Evolutionary conservation across 2,888 invertebrate genomes (phyloP), one percentile per base, ranked within the genome.

Genomic region (Plemyria rubiginata): DNA sequence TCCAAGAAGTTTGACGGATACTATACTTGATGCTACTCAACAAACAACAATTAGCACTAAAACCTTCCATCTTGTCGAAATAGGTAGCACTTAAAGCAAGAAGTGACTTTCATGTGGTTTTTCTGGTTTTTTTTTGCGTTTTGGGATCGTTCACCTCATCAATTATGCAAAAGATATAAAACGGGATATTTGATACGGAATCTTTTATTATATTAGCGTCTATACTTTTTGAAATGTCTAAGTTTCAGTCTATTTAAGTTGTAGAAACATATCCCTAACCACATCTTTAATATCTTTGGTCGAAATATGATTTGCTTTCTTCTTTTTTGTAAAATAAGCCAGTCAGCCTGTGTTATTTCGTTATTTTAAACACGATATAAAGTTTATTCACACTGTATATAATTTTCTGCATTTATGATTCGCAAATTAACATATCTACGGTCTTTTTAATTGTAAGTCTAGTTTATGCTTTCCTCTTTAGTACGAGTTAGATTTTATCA

Each of bases 391-490:
- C 49, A 36, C 59, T 53, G 36, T 53, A n/a, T 55, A 38, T 45
- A 40, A 55, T 61, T 54, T 43, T 50, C 29, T 53, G 41, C 48
- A 28, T 54, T 54, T 56, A 54, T 43, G 16, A 51, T 57, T 58
- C 13, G 29, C 38, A 45, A 13, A 65, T 65, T 65, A 54, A 60
- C 45, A 58, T 54, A 52, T 54, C 43, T 43, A n/a, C 38, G 41
- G 51, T 62, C 60, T 66, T 64, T 74, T 74, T 77, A 79, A 78
- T 79, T 79, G 75, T 79, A 45, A 73, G 67, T 68, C 72, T 68
- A 67, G 72, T 76, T 77, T 73, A 75, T 73, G 76, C 67, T 79
- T 78, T 76, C 75, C 74, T 75, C 71, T 68, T 70, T 60, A 67
- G 66, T 64, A 51, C 54, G 66, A 76, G 79, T 78, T 55, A 71